Base-by-base conservation (phyloP, 2,113 vertebrate species). In the Theristicus caerulescens region DNA sequence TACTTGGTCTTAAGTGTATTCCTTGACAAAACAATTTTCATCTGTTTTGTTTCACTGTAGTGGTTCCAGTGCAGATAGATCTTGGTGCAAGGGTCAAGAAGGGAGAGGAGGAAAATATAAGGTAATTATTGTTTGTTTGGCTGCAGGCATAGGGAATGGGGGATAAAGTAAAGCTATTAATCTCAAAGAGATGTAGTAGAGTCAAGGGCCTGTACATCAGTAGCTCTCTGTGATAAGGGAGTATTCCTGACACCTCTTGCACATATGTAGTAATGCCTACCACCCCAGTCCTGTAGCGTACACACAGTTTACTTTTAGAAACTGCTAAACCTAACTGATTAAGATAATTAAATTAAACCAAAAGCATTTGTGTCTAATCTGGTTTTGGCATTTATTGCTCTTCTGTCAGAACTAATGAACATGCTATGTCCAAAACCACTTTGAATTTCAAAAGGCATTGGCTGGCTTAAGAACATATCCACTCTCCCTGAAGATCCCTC, bases 241-340 rank as follows among this genome's bases (percentile, higher is more conserved):
- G 10, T 49, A 36, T 31, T 82, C 25, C 67, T 46, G 13, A n/a
- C n/a, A 38, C 13, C 16, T 36, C 29, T 82, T 95, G 31, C 6
- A 29, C 22, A 19, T 10, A 1, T 4, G 9, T 29, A 42, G 11
- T 20, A 38, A 40, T 9, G 5, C 2, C 3, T 47, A n/a, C 16
- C 11, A 51, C 11, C 7, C n/a, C 7, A 40, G 8, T 64, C 13
- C 12, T 24, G 7, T 4, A 71, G 10, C 11, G 5, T 10, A 16
- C 32, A 46, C 17, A 58, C 2, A 47, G 7, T 29, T 20, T 77
- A 2, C 47, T 67, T 82, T 51, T 29, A 93, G 55, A 42, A 84
- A 62, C 10, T 84, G 15, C 8, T 78, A 54, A 77, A 54, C 6
- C 3, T 67, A 34, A 32, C 5, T 21, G 19, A 62, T 62, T 74